Percentiles rank a stretch among this genome's conserved stretches.
These are phyloP conservation scores for Odontocolon sp. DNA, from an alignment of 2,888 invertebrate genomes.

Conservation along the genomic window DNA sequence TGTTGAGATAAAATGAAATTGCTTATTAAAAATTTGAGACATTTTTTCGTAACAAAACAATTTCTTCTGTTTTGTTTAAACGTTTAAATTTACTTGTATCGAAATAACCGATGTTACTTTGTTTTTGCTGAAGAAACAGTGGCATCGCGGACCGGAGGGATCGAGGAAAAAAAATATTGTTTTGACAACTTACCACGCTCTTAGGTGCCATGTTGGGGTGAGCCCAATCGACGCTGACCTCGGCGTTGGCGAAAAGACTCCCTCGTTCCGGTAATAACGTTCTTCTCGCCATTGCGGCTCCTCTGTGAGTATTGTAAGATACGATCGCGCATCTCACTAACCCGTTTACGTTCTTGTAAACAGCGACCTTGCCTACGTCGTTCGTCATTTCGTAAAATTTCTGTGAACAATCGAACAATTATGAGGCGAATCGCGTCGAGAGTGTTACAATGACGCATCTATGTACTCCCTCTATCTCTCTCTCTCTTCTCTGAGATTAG, in stretches of 20 bases:
- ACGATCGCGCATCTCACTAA: slow-evolving; percentile 85
- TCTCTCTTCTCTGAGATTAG: too few relatives aligned
- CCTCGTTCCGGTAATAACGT: slow-evolving; percentile 82
- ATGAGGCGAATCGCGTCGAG: slow-evolving; percentile 9
- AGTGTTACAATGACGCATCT: background rate
- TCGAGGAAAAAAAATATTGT: background rate
- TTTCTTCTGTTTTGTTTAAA: too few relatives aligned
- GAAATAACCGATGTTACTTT: background rate
- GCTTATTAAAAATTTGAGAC: too few relatives aligned
- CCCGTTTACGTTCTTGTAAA: slow-evolving; percentile 68
- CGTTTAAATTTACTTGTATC: too few relatives aligned
- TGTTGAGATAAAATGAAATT: too few relatives aligned
- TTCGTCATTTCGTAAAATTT: slow-evolving; percentile 71
- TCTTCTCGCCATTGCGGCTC: slow-evolving; percentile 83
- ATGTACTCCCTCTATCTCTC: background rate
- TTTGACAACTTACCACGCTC: slow-evolving; percentile 72
- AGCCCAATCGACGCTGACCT: slow-evolving; percentile 77
- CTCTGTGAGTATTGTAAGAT: slow-evolving; percentile 87
- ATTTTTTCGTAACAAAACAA: too few relatives aligned
- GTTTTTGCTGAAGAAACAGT: background rate
- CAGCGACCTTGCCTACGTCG: slow-evolving; percentile 70
- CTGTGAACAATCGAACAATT: slow-evolving; percentile 61
- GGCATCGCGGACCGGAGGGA: background rate
- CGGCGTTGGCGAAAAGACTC: slow-evolving; percentile 68
- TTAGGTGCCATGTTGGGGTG: slow-evolving; percentile 68